Base-by-base conservation (phyloP, 2,113 vertebrate genomes). In the Xiphophorus maculatus region DNA sequence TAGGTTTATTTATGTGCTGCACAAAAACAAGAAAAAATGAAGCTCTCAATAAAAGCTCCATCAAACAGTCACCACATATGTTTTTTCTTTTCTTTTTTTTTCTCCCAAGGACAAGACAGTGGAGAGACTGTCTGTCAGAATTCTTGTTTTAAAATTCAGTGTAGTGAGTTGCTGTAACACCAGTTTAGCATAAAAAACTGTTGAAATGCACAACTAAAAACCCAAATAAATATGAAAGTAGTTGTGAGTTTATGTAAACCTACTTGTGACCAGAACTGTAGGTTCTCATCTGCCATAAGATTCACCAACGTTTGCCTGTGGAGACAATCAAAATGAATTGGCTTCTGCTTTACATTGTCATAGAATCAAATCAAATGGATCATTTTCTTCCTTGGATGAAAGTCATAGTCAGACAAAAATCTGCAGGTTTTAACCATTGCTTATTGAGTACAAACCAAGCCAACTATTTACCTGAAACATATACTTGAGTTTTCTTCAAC, bases 281-380 rank as follows among this genome's bases (percentile, higher is more conserved):
- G 25, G 51, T 58, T 84, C 83, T 71, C 3, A 22, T 71, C 79
- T 74, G 82, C 84, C 83, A 80, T 79, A 67, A 84, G 66, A 85
- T 82, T 82, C 87, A 78, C 79, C 80, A 63, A 48, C 32, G 77
- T 86, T 88, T 82, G 77, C 85, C 81, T 82, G 27, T 81, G 78
- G 82, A 87, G 89, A 92, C 90, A 91, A 91, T 92, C 88, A 80
- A 4, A 80, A 74, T 66, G 48, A 80, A 81, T 78, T 90, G 71
- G 80, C 68, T 78, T 81, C 62, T 84, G 71, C 76, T 84, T 42
- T 63, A 62, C 76, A 48, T 35, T 83, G 64, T 73, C 30, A 6
- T 35, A 11, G 68, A 48, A 69, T 79, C 58, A 48, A 86, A 77
- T 74, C 58, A 80, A 69, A 73, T 30, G 0, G 33, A 78, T 68